These are phyloP conservation scores for Synergus japonicus DNA, from an alignment of 2,888 invertebrate genomes.

Conservation along the genomic window DNA sequence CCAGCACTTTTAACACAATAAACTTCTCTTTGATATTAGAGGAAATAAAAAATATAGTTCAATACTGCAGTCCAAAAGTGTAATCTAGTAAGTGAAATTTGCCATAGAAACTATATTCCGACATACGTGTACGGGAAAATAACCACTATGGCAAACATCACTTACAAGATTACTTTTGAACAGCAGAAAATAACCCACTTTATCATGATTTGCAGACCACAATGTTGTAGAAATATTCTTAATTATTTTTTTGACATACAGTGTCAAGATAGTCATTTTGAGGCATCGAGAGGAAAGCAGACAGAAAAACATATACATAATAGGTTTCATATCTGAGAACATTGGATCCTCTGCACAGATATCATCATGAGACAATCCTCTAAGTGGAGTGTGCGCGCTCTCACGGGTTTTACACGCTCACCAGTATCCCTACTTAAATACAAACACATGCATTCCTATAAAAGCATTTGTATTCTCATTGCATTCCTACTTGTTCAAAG, in stretches of 20 bases:
- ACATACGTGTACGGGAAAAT: too few species aligned
- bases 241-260: not conserved
- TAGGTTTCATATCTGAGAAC: constrained; percentile 56
- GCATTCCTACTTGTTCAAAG: not conserved
- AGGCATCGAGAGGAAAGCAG: not conserved
- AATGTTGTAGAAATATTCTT: not conserved
- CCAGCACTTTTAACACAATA: too few species aligned
- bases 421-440: constrained; percentile 49
- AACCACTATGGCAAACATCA: too few species aligned
- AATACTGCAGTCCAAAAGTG: too few species aligned
- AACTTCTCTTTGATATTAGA: too few species aligned
- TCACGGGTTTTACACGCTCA: constrained; percentile 61
- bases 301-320: not conserved
- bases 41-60: too few species aligned
- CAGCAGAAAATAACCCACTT: too few species aligned
- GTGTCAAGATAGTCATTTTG: not conserved
- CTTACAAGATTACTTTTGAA: too few species aligned
- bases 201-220: too few species aligned
- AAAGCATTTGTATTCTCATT: constrained; percentile 41
- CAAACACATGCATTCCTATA: constrained; percentile 41
- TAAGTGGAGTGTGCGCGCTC: constrained; percentile 52
- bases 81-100: too few species aligned
- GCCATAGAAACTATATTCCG: too few species aligned
- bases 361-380: constrained; percentile 57
- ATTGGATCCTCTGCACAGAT: constrained; percentile 57